Base-by-base conservation (phyloP, 2,888 invertebrate genomes). In the Netelia virgata region DNA sequence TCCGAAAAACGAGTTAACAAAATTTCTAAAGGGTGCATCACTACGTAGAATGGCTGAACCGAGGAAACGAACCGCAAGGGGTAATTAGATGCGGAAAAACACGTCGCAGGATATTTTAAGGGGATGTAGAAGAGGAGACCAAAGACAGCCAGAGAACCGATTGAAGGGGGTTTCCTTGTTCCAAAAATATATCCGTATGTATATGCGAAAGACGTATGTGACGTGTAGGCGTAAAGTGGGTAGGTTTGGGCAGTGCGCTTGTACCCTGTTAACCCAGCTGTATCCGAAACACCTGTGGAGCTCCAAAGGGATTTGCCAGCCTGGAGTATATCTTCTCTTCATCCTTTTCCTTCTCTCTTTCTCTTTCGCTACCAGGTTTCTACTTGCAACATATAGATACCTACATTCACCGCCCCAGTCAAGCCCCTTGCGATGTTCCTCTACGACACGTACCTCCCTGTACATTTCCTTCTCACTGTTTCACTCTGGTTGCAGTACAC, bases 231-330 rank as follows among this genome's bases (percentile, higher is more conserved):
- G 63, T n/a, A 77, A 61, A 63, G 55, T 63, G 41, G 59, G 53
- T 66, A 75, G 66, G 50, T 79, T 74, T 50, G 55, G 73, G 64
- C 28, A 53, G 73, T 36, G 47, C 72, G 64, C 74, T 69, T 70
- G 57, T 59, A 59, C 70, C 64, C 70, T 66, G 70, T 75, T 83
- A 55, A 72, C 41, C 76, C 81, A 79, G 78, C 75, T 86, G 86
- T 86, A 86, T 87, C 79, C 84, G 73, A 87, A 87, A 87, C 87
- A 87, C 87, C 87, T 87, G 87, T 87, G 80, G 87, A 86, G 87
- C 78, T 87, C 86, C 82, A 86, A 86, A 87, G 85, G 86, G 85
- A 85, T 87, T 84, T 85, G 43, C 79, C 73, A 77, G 77, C 64
- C 70, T 66, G 80, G 75, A 80, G 73, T 66, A 43, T 80, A 66